Percentiles rank a stretch among this genome's conserved stretches.
Evolutionary conservation across 1,140 invertebrate genomes (phyloP).

Genomic region (Zaprionus inermis): DNA sequence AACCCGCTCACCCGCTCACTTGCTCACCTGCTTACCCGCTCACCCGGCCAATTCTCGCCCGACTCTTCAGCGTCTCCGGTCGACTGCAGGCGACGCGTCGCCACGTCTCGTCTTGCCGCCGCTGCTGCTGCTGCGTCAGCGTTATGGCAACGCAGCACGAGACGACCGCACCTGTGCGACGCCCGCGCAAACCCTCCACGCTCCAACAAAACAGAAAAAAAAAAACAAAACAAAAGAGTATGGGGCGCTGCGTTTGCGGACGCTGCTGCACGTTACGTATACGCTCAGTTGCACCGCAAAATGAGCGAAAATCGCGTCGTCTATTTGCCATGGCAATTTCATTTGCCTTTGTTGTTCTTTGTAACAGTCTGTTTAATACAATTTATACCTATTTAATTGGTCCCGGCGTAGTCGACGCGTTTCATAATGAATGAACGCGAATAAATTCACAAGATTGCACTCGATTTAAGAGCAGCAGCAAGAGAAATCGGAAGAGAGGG

Average conservation of each 20-base stretch:
- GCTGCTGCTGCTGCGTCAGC: slow-evolving; percentile 61
- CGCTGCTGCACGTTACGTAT: slow-evolving; percentile 71
- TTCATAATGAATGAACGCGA: background rate
- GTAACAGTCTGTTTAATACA: slow-evolving; percentile 70
- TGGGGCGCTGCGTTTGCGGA: too few species aligned
- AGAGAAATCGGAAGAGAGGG: too few species aligned
- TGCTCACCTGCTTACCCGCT: background rate
- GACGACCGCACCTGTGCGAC: slow-evolving; percentile 50
- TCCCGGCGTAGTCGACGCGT: background rate
- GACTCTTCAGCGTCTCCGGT: slow-evolving; percentile 24
- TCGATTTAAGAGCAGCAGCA: background rate
- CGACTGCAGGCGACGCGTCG: slow-evolving; percentile 53
- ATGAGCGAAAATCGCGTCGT: slow-evolving; percentile 69
- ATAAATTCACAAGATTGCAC: background rate
- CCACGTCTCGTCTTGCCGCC: slow-evolving; percentile 46
- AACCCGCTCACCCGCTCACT: background rate
- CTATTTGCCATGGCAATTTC: slow-evolving; percentile 73
- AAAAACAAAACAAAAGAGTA: background rate
- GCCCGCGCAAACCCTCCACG: too few species aligned
- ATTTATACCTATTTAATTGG: slow-evolving; percentile 75
- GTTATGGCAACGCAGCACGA: slow-evolving; percentile 70
- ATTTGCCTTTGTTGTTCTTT: slow-evolving; percentile 47
- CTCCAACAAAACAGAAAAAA: too few species aligned
- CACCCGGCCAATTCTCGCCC: slow-evolving; percentile 1
- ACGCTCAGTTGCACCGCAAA: slow-evolving; percentile 81